Evolutionary conservation across 2,797 vertebrate species (phyloP).

Genomic region (Rhinichthys osculus): DNA sequence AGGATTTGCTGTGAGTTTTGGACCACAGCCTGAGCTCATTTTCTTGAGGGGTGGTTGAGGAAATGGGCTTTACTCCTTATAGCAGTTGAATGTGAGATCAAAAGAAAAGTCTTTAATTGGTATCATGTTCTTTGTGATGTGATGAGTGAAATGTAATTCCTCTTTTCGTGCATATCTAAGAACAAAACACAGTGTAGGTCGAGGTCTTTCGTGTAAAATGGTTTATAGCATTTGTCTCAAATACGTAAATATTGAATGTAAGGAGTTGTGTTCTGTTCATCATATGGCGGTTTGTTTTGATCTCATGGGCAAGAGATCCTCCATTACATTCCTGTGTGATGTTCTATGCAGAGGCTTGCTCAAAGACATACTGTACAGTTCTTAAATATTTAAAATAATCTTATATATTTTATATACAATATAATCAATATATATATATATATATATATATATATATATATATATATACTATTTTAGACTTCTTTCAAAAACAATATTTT

Average conservation of each 20-base stretch:
- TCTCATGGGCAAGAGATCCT: constrained; percentile 35
- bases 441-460: too few relatives aligned
- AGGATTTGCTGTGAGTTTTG: constrained; percentile 34
- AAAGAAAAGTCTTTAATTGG: constrained; percentile 32
- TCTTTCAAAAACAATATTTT: too few relatives aligned
- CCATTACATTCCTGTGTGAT: constrained; percentile 45
- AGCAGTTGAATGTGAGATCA: constrained; percentile 18
- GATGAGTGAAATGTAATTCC: constrained; percentile 13
- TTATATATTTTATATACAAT: too few relatives aligned
- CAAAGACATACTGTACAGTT: neutral
- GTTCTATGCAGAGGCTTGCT: constrained; percentile 1
- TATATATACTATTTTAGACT: too few relatives aligned
- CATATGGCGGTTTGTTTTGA: neutral
- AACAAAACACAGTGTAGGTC: neutral
- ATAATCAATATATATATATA: too few relatives aligned
- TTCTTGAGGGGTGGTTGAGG: constrained; percentile 43
- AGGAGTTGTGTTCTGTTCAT: neutral
- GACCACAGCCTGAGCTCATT: constrained; percentile 42
- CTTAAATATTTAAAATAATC: neutral
- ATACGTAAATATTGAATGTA: neutral
- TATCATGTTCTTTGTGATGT: constrained; percentile 12
- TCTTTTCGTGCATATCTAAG: neutral
- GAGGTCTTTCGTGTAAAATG: neutral
- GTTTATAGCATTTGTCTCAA: neutral
- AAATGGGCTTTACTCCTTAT: constrained; percentile 23